Evolutionary conservation across 2,797 vertebrate species (phyloP).

Genomic region (Hylomyscus alleni): DNA sequence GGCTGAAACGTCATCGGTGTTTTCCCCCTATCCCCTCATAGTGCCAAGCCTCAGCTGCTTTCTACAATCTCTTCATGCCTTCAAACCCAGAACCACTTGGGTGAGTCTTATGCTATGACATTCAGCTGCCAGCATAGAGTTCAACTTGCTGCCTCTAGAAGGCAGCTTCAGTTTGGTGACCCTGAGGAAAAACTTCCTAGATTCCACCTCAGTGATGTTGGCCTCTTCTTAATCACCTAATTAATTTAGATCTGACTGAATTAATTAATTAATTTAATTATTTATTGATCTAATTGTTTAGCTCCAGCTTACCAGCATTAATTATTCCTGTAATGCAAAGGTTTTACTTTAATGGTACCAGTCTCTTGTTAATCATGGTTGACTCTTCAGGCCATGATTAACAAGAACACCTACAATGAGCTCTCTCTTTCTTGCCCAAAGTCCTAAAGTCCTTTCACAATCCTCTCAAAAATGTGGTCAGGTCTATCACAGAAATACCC

Average conservation of each 20-base stretch:
- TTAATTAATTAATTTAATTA: too few species aligned
- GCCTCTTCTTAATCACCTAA: not conserved
- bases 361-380: not conserved
- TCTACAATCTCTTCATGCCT: not conserved
- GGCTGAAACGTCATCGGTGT: not conserved
- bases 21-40: not conserved
- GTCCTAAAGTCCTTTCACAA: too few species aligned
- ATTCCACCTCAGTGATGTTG: not conserved
- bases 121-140: not conserved
- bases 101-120: not conserved
- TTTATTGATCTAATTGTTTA: not conserved
- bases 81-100: not conserved
- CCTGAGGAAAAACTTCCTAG: not conserved
- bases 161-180: not conserved
- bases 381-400: not conserved
- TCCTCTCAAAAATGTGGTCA: too few species aligned
- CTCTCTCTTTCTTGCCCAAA: too few species aligned
- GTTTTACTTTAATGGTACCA: not conserved
- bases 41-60: not conserved
- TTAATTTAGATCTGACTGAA: not conserved
- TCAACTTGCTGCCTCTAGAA: not conserved
- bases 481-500: too few species aligned
- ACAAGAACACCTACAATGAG: too few species aligned
- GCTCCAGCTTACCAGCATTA: not conserved
- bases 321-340: not conserved